These are phyloP conservation scores for Cheilinus undulatus DNA, from an alignment of 2,113 vertebrate genomes.

Conservation along the genomic window DNA sequence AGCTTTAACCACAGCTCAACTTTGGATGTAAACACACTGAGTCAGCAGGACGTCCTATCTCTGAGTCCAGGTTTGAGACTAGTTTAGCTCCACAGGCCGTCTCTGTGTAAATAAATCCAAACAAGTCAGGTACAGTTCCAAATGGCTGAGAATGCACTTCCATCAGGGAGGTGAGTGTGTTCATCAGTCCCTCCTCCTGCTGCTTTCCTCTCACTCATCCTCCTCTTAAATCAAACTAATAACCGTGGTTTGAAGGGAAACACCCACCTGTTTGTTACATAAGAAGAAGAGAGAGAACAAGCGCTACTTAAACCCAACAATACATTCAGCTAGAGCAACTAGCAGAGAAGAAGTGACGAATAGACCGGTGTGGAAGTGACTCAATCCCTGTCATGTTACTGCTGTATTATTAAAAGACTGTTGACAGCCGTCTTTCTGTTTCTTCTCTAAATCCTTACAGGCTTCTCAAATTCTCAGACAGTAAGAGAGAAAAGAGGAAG, in stretches of 20 bases:
- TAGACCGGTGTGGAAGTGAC: slow-evolving; percentile 39
- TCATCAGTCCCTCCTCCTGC: not conserved
- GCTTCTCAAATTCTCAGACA: not conserved
- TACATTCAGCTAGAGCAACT: slow-evolving; percentile 23
- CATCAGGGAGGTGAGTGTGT: not conserved
- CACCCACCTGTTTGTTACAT: slow-evolving; percentile 74
- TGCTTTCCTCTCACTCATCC: slow-evolving; percentile 9
- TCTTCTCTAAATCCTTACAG: not conserved
- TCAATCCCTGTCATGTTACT: slow-evolving; percentile 33
- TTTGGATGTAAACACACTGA: too few species aligned
- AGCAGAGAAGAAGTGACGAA: slow-evolving; percentile 21
- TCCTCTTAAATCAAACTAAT: slow-evolving; percentile 34
- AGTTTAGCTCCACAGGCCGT: not conserved
- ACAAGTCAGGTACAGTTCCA: not conserved
- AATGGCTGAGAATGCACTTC: too few species aligned
- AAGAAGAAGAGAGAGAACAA: slow-evolving; percentile 64
- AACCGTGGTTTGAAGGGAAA: slow-evolving; percentile 62
- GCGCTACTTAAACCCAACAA: slow-evolving; percentile 62
- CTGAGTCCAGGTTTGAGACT: not conserved
- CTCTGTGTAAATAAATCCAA: not conserved
- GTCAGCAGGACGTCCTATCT: too few species aligned
- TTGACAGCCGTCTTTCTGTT: not conserved
- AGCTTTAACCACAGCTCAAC: too few species aligned
- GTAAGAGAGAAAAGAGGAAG: not conserved
- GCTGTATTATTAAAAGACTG: slow-evolving; percentile 4